Evolutionary conservation across 2,888 invertebrate species (phyloP), one percentile per base, ranked within the genome.

Genomic region (Teleiodes luculella): DNA sequence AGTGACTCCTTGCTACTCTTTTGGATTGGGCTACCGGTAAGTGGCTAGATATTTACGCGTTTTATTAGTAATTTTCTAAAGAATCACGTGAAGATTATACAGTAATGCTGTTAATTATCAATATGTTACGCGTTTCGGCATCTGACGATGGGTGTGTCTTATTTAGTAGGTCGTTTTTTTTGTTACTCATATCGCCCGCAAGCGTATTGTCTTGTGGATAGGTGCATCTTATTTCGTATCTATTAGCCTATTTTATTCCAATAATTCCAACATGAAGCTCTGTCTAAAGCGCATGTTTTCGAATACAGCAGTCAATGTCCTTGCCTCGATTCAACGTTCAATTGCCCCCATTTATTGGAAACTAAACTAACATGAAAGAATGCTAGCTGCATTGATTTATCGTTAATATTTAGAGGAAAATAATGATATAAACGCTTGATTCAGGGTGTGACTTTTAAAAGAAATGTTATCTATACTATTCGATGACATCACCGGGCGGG

Each of bases 131-230:
- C 71, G 69, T 69, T 67, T 66, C 64, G 54, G 56, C 58, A 43
- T 56, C 64, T 67, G 58, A 55, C n/a, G 66, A 61, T 75, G 88
- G 87, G 87, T 87, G 88, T 88, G 87, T 87, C 86, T 76, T 67
- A 56, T 59, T 56, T 55, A 58, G 68, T 75, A 68, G 78, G 80
- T 83, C 80, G 80, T 68, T 58, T 65, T 78, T 79, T 75, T 75
- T 71, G 76, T 66, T 63, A 53, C 54, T 53, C 57, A 52, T 58
- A 61, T 61, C 66, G 59, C 60, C 58, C 66, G 14, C 24, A 24
- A 24, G 24, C 6, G 24, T 24, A 24, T 6, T 24, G 3, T 24
- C n/a, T n/a, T n/a, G n/a, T n/a, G n/a, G n/a, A n/a, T n/a, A n/a
- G n/a, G n/a, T n/a, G n/a, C n/a, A n/a, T n/a, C n/a, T n/a, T n/a